Base-by-base conservation (phyloP, 2,113 vertebrate species). In the Rattus rattus region DNA sequence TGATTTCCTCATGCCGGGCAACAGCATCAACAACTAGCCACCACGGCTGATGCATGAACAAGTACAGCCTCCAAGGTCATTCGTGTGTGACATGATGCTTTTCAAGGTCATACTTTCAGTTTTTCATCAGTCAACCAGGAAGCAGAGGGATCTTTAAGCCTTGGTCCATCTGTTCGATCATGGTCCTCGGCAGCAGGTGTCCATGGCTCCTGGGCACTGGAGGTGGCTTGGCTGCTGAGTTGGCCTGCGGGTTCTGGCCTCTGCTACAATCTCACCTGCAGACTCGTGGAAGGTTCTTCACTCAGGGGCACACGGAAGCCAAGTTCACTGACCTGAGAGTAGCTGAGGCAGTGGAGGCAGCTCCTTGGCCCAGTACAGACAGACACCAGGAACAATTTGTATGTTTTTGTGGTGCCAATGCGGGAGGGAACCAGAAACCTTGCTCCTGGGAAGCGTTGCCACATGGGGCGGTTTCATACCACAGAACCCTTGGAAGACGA, bases 401-500 rank as follows among this genome's bases (percentile, higher is more conserved):
- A 67, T 96, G 95, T 98, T 94, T 16, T 0, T 95, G 97, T 49
- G 97, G 97, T 97, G 97, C 97, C 97, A 95, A 70, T 79, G 96
- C 91, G 79, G 95, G 80, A 88, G 97, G 97, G 98, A 96, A 92
- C 91, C 77, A 96, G 88, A 69, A 86, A 69, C 61, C 83, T 89
- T 49, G 96, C 97, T 93, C 97, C 95, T 33, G 61, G 72, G 63
- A 89, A 95, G 94, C 73, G 1, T 79, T 30, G 36, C 70, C 0
- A 54, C 94, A 11, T 1, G 39, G 14, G 85, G 95, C 87, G 63
- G 75, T 84, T 97, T 99, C 99, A 99, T 97, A 99, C 99, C 56
- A 99, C 88, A 67, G 99, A 99, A 92, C 99, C 99, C 98, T 99
- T 99, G 96, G 99, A 99, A 95, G 99, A 99, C 33, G 99, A 99